phyloP scores from a whole-genome alignment of 2,113 vertebrate species.

The Corythaixoides concolor region DNA sequence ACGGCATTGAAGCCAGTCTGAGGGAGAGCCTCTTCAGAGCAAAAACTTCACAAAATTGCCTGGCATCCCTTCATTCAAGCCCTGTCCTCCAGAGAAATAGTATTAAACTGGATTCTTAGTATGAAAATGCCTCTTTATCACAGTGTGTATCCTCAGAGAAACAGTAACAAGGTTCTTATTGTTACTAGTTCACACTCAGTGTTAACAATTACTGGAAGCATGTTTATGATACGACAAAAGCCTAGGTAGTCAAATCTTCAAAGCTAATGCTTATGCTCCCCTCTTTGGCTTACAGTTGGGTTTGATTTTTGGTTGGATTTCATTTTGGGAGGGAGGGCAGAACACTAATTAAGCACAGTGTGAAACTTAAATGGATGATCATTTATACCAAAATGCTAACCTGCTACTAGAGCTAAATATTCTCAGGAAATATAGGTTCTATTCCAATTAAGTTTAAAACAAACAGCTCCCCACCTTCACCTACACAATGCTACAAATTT shows the following conservation, averaged over 20 bases:
- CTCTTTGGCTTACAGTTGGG: neutral
- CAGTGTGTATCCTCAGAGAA: neutral
- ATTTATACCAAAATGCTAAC: neutral
- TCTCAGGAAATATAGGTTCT: neutral
- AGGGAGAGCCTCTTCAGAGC: neutral
- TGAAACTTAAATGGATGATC: neutral
- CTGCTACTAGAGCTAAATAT: neutral
- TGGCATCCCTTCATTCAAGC: neutral
- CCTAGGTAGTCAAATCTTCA: neutral
- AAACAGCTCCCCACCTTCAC: neutral
- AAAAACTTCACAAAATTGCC: neutral
- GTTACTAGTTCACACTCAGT: neutral
- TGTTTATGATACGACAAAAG: neutral
- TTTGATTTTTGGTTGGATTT: too few relatives aligned
- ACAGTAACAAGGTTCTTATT: neutral
- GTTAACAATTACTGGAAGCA: neutral
- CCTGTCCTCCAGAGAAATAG: neutral
- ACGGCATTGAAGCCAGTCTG: neutral
- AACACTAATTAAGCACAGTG: neutral
- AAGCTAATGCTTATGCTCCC: neutral
- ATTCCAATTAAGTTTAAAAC: neutral
- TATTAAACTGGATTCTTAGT: neutral
- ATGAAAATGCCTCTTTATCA: neutral
- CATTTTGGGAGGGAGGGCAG: neutral
- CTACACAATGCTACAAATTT: neutral